These are phyloP conservation scores for Rhynchophorus ferrugineus DNA, from an alignment of 1,140 invertebrate species.

Conservation along the genomic window DNA sequence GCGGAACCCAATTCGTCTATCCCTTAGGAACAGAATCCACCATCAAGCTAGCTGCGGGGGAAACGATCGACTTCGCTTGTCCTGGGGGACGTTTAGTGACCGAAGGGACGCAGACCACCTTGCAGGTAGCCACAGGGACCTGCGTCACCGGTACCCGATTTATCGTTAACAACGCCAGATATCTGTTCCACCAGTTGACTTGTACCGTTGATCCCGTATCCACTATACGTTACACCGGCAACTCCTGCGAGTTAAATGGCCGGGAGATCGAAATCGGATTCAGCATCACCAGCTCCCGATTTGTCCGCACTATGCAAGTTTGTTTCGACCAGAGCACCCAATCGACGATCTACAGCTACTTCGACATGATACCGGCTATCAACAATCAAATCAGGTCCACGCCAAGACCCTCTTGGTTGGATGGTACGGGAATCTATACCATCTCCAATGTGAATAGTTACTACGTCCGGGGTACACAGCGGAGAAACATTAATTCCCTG, in stretches of 20 bases:
- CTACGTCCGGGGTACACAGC: conserved; percentile 33
- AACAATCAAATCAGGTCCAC: conserved; percentile 27
- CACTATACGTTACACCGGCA: conserved; percentile 13
- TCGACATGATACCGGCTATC: conserved; percentile 32
- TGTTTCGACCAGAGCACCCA: conserved; percentile 32
- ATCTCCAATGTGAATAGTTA: conserved; percentile 25
- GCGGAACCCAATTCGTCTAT: conserved; percentile 8
- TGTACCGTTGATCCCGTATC: conserved; percentile 14
- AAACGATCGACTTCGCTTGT: conserved; percentile 26
- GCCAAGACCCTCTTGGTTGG: conserved; percentile 34
- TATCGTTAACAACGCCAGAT: conserved; percentile 15
- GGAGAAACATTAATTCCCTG: conserved; percentile 28
- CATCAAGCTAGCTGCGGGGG: conserved; percentile 11
- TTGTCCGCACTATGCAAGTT: conserved; percentile 27
- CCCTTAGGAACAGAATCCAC: conserved; percentile 8
- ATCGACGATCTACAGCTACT: conserved; percentile 27
- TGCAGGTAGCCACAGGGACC: conserved; percentile 13
- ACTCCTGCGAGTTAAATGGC: conserved; percentile 37
- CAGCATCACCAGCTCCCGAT: conserved; percentile 19
- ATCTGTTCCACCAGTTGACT: conserved; percentile 9
- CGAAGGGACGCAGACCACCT: not conserved
- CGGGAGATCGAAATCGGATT: conserved; percentile 36
- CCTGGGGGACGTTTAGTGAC: conserved; percentile 29
- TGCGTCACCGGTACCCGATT: conserved; percentile 12
- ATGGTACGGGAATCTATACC: conserved; percentile 31